Evolutionary conservation across 1,140 invertebrate species (phyloP), one percentile per base, ranked within the genome.

Genomic region (Panulirus ornatus): DNA sequence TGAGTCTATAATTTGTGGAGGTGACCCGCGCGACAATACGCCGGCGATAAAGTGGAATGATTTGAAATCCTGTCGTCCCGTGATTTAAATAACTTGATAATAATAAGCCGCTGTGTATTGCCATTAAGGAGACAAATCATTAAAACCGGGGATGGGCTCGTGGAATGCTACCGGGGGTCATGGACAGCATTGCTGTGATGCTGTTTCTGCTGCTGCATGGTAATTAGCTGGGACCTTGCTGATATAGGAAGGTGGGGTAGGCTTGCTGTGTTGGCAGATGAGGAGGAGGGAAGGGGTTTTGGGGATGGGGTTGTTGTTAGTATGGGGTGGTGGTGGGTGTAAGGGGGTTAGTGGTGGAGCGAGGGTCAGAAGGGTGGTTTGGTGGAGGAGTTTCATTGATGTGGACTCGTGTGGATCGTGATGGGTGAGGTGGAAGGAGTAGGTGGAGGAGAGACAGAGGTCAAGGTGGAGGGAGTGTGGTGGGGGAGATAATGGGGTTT

Each of bases 41-140:
- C 63, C 16, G 22, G 16, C 40, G 42, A 73, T 84, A 84, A 84
- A 84, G 83, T 47, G 47, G 44, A 84, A n/a, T 84, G 83, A 84
- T 84, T n/a, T 84, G 83, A 84, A 84, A 73, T 51, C 73, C 83
- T 71, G 36, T 34, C 54, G 30, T 40, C 70, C 40, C 19, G 83
- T 73, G 63, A 73, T 84, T 84, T 84, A 84, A 84, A 84, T 84
- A 84, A 47, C 22, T 73, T 84, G 83, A 84, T 84, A 84, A 84
- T 84, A 73, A 84, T 73, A 84, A 42, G 83, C 38, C 38, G 82
- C 83, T 73, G 58, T 71, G 70, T 63, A 36, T 36, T 51, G 42
- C 66, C 66, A 70, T 70, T 71, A 84, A 84, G 40, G 36, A 84
- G 83, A 84, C 83, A 84, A 84, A 84, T 84, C 83, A 84, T 51